A percentile compares a stretch with the other conserved stretches of the same genome.
Conservation (phyloP, 2,888 invertebrate genomes). For the Acanthosepion pharaonis region DNA sequence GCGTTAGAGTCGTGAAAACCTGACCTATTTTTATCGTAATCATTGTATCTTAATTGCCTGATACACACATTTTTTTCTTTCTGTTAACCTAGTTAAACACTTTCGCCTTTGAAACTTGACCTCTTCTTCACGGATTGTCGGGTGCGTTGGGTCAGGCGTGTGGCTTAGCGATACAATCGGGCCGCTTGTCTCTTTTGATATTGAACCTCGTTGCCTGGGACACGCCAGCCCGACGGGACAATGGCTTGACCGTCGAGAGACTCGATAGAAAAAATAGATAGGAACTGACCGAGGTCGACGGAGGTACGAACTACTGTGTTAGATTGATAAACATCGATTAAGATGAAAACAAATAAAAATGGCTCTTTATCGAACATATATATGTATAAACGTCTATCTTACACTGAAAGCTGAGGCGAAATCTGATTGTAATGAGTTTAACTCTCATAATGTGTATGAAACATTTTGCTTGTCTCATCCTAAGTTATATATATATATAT, state of each 20-base stretch:
- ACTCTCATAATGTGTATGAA: no score
- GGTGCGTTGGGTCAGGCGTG: not conserved
- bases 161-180: not conserved
- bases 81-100: not conserved
- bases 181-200: not conserved
- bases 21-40: not conserved
- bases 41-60: not conserved
- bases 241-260: not conserved
- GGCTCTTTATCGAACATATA: no score
- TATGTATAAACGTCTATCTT: no score
- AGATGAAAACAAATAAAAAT: no score
- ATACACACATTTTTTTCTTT: not conserved
- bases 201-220: not conserved
- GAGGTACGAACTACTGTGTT: not conserved
- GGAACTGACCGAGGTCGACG: not conserved
- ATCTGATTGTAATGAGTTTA: no score
- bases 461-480: no score
- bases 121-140: not conserved
- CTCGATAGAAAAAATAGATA: not conserved
- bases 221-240: not conserved
- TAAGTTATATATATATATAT: no score
- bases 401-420: no score
- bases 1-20: not conserved
- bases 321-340: no score
- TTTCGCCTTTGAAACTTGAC: constrained; percentile 1